phyloP scores from a whole-genome alignment of 2,888 invertebrate genomes.

The Acanthosepion esculentum region DNA sequence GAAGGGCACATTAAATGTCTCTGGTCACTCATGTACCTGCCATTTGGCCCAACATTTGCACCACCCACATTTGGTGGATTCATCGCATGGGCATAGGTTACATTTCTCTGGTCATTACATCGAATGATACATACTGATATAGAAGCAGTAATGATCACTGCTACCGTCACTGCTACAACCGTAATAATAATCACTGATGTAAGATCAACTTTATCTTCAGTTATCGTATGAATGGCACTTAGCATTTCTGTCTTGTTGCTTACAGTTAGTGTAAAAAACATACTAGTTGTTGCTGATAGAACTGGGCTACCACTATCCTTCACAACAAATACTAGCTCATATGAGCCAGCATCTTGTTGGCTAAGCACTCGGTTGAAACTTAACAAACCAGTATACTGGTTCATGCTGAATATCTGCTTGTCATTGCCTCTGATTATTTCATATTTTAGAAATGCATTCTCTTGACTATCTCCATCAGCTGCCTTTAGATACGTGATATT shows the following conservation, averaged over 20 bases:
- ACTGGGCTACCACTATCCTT: not conserved
- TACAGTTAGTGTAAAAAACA: not conserved
- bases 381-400: not conserved
- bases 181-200: constrained; percentile 22
- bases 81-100: not conserved
- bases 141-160: constrained; percentile 22
- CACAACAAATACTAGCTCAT: constrained; percentile 10
- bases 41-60: not conserved
- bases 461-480: constrained; percentile 33
- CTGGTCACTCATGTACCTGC: not conserved
- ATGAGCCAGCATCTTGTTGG: constrained; percentile 11
- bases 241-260: constrained; percentile 33
- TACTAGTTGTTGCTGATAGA: constrained; percentile 33
- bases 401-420: constrained; percentile 21
- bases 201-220: constrained; percentile 22
- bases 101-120: not conserved
- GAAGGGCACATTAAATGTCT: constrained; percentile 21
- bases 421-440: constrained; percentile 23
- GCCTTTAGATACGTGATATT: not conserved
- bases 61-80: not conserved
- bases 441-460: constrained; percentile 33
- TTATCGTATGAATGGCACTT: not conserved
- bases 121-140: not conserved
- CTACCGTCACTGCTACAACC: not conserved
- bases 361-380: not conserved